Base-by-base conservation (phyloP, 2,888 invertebrate species). In the Drosophila prolongata region DNA sequence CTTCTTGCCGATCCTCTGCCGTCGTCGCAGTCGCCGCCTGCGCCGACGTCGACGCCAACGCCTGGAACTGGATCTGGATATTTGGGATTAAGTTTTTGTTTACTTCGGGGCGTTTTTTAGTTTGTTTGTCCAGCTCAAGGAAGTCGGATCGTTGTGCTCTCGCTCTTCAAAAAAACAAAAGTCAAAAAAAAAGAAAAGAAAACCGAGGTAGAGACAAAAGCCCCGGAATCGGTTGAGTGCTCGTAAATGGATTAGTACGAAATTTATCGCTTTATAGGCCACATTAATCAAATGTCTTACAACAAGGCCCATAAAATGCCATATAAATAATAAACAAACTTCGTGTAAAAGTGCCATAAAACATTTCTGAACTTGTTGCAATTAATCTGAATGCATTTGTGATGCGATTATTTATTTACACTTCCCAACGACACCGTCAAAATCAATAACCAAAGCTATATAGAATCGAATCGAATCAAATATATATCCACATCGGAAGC, bases 11-110 rank as follows among this genome's bases (percentile, higher is more conserved):
- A 71, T 56, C 66, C 67, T 54, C 77, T 65, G 68, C 53, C 14
- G 55, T 43, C 47, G 67, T 58, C 40, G 13, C 27, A 16, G 59
- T 10, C 27, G 16, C 35, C 6, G 67, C 19, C 58, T 6, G 19
- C n/a, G 60, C 34, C 44, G 38, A 24, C 52, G 64, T 24, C 55
- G 19, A 37, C 57, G 72, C 46, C 65, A 34, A 55, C 62, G 70
- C 46, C 49, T 43, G 74, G 47, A 69, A 70, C 69, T 76, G 75
- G 67, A 87, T 87, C 89, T 82, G 90, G 86, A 83, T 78, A 89
- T 84, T 90, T 88, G 75, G 89, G 89, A 90, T 89, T 80, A 87
- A 90, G 89, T 90, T 91, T 89, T 90, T 90, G 90, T 90, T 90
- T 90, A 90, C 90, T 89, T 87, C 87, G 78, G 79, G 79, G 77